phyloP scores from a whole-genome alignment of 2,888 invertebrate genomes.

The Cyaniris semiargus region DNA sequence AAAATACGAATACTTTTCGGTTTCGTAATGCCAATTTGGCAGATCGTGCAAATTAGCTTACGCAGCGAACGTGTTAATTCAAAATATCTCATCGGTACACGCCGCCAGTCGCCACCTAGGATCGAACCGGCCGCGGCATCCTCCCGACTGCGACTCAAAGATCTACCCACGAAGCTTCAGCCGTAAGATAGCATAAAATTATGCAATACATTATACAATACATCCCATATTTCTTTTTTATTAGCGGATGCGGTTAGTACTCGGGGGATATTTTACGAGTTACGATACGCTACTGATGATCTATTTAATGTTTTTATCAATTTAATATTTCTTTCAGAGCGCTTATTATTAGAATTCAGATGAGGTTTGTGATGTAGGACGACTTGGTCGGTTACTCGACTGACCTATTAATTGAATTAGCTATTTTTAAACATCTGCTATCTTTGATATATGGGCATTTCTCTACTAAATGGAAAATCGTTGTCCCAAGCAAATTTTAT shows the following conservation, averaged over 20 bases:
- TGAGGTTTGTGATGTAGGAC: constrained; percentile 4
- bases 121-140: neutral
- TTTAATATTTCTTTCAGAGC: neutral
- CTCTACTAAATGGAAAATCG: too few relatives aligned
- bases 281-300: neutral
- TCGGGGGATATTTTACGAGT: constrained; percentile 29
- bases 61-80: too few relatives aligned
- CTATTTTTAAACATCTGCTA: constrained; percentile 6
- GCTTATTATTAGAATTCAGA: neutral
- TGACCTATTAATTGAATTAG: neutral
- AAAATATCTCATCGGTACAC: too few relatives aligned
- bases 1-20: too few relatives aligned
- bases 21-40: too few relatives aligned
- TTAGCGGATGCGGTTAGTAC: neutral
- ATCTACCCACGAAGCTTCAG: neutral
- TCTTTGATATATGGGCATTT: too few relatives aligned
- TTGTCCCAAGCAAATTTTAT: too few relatives aligned
- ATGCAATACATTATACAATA: constrained; percentile 21
- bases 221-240: neutral
- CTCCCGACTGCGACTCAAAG: neutral
- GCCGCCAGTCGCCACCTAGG: neutral
- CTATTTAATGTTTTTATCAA: neutral
- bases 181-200: neutral
- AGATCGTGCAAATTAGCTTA: too few relatives aligned
- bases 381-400: neutral